A percentile compares a stretch with the other conserved stretches of the same genome.
Conservation (phyloP, 2,888 invertebrate species). For the Drosophila prostipennis region DNA sequence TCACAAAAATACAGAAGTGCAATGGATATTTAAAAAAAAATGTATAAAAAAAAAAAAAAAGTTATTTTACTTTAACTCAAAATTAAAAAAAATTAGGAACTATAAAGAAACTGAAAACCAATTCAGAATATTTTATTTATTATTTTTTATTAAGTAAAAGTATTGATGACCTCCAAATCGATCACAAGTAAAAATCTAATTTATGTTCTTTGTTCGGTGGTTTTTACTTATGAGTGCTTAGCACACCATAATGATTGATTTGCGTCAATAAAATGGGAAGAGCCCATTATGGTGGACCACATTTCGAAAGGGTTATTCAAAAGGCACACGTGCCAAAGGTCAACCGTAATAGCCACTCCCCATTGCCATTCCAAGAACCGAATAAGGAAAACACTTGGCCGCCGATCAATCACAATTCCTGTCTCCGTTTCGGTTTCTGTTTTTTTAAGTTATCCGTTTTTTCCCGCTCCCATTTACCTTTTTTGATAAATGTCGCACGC, state of each 20-base stretch:
- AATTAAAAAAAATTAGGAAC: too few species aligned
- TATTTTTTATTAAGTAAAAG: too few species aligned
- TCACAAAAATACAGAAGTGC: neutral
- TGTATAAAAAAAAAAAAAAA: too few species aligned
- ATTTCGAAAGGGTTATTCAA: constrained; percentile 58
- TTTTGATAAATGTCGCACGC: constrained; percentile 77
- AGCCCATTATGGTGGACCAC: constrained; percentile 14
- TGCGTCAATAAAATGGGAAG: constrained; percentile 53
- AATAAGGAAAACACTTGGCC: constrained; percentile 49
- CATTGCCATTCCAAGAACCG: constrained; percentile 7
- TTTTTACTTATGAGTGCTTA: constrained; percentile 51
- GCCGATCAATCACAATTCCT: constrained; percentile 71
- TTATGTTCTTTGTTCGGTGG: constrained; percentile 13
- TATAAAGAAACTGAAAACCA: too few species aligned
- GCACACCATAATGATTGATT: constrained; percentile 62
- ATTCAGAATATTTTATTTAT: too few species aligned
- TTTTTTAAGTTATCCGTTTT: constrained; percentile 37
- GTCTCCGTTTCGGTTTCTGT: constrained; percentile 37
- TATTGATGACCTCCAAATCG: neutral
- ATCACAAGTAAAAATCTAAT: neutral
- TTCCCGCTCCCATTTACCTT: constrained; percentile 19
- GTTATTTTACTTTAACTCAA: too few species aligned
- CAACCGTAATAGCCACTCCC: constrained; percentile 26
- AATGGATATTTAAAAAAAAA: neutral
- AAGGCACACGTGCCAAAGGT: constrained; percentile 43